phyloP scores from a whole-genome alignment of 2,113 vertebrate genomes.

The Formicarius rufipectus region DNA sequence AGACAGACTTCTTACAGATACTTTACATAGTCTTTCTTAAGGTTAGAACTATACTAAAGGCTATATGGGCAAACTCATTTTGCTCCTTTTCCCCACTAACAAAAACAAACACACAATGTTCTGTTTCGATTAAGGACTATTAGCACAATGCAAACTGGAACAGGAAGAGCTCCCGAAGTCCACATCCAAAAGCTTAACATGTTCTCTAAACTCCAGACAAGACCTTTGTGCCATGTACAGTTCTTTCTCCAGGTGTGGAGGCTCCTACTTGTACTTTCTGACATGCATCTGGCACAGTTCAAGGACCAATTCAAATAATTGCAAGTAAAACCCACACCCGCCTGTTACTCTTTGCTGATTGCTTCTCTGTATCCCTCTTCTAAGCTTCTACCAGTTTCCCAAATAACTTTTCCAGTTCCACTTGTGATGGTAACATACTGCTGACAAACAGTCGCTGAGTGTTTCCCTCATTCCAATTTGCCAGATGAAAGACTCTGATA shows the following conservation, averaged over 20 bases:
- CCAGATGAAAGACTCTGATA: not conserved
- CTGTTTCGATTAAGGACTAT: not conserved
- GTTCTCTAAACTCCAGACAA: not conserved
- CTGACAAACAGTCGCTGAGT: not conserved
- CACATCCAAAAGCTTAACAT: not conserved
- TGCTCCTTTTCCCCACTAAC: not conserved
- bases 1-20: conserved; percentile 11
- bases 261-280: not conserved
- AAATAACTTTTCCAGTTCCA: not conserved
- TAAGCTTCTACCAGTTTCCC: not conserved
- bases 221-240: not conserved
- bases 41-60: not conserved
- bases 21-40: conserved; percentile 12
- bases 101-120: not conserved
- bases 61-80: not conserved
- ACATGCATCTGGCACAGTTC: not conserved
- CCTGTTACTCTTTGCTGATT: not conserved
- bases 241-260: not conserved
- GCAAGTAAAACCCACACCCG: not conserved
- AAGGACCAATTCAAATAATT: not conserved
- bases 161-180: not conserved
- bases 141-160: not conserved
- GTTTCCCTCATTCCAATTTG: not conserved
- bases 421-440: not conserved
- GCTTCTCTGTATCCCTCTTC: not conserved